phyloP scores from a whole-genome alignment of 2,888 invertebrate species.

The Oxycera nigricornis region DNA sequence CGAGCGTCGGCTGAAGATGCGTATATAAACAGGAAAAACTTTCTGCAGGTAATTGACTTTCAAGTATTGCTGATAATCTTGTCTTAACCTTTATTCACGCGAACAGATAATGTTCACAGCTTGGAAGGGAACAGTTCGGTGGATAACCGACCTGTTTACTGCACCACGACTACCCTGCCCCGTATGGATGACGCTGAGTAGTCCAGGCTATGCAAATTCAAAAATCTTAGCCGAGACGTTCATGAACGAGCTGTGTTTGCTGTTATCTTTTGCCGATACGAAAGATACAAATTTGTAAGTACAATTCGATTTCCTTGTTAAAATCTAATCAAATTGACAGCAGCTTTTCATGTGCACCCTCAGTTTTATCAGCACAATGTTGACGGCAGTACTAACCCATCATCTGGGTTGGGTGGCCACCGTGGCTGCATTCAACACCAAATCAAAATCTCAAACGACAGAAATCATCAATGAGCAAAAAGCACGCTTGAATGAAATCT shows the following conservation, averaged over 20 bases:
- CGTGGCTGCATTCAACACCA: constrained; percentile 63
- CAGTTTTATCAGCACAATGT: constrained; percentile 88
- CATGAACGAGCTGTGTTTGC: constrained; percentile 68
- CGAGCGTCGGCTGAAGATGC: constrained; percentile 72
- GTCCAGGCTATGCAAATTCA: constrained; percentile 59
- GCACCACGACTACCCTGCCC: constrained; percentile 72
- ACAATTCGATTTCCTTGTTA: too few relatives aligned
- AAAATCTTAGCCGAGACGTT: constrained; percentile 63
- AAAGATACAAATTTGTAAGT: constrained; percentile 92
- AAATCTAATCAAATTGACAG: too few relatives aligned
- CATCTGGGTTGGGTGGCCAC: constrained; percentile 93
- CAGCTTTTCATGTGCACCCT: too few relatives aligned
- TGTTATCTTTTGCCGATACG: constrained; percentile 76
- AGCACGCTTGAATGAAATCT: constrained; percentile 66
- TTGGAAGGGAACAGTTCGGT: constrained; percentile 61
- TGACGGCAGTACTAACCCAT: constrained; percentile 87
- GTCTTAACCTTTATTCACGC: background rate
- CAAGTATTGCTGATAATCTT: too few relatives aligned
- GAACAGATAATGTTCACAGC: constrained; percentile 64
- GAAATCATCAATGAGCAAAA: constrained; percentile 55
- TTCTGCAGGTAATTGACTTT: constrained; percentile 63
- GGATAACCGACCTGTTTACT: constrained; percentile 73
- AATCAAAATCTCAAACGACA: constrained; percentile 50
- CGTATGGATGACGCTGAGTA: constrained; percentile 70
- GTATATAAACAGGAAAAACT: constrained; percentile 64